phyloP scores from a whole-genome alignment of 2,113 vertebrate species.

The Thermophis baileyi region DNA sequence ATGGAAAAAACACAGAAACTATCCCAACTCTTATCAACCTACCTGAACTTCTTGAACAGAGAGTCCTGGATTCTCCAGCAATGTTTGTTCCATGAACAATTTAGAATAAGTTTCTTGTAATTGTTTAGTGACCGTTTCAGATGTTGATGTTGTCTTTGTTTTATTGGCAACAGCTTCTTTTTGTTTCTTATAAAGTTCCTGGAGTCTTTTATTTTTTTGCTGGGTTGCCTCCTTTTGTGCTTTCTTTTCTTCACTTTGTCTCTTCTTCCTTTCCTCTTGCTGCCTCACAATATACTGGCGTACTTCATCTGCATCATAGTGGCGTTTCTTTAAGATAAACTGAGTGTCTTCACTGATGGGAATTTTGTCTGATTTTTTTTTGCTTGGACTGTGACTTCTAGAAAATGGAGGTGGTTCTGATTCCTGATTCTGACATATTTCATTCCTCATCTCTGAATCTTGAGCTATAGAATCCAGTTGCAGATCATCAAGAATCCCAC shows the following conservation, averaged over 20 bases:
- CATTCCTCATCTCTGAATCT: slow-evolving; percentile 58
- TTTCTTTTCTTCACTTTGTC: slow-evolving; percentile 85
- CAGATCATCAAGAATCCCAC: slow-evolving; percentile 88
- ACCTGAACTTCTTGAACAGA: slow-evolving; percentile 64
- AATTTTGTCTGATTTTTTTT: slow-evolving; percentile 71
- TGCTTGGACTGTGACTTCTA: slow-evolving; percentile 80
- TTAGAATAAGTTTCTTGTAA: slow-evolving; percentile 85
- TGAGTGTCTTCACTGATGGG: slow-evolving; percentile 72
- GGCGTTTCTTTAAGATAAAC: slow-evolving; percentile 80
- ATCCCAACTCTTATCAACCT: slow-evolving; percentile 8
- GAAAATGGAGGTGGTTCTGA: slow-evolving; percentile 54
- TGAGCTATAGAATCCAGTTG: slow-evolving; percentile 74
- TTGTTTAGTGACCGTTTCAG: slow-evolving; percentile 68
- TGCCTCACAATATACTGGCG: slow-evolving; percentile 89
- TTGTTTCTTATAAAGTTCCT: slow-evolving; percentile 93
- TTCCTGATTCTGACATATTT: slow-evolving; percentile 64
- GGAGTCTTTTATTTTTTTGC: slow-evolving; percentile 83
- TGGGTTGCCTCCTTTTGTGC: slow-evolving; percentile 82
- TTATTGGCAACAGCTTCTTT: slow-evolving; percentile 73
- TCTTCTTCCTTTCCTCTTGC: slow-evolving; percentile 87
- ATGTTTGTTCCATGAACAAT: slow-evolving; percentile 73
- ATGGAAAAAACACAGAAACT: background rate
- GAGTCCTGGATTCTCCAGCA: slow-evolving; percentile 68
- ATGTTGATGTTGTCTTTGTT: slow-evolving; percentile 50
- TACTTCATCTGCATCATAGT: slow-evolving; percentile 89